A percentile compares a stretch with the other conserved stretches of the same genome.
Conservation (phyloP, 2,797 vertebrate species). For the Alouatta caraya region DNA sequence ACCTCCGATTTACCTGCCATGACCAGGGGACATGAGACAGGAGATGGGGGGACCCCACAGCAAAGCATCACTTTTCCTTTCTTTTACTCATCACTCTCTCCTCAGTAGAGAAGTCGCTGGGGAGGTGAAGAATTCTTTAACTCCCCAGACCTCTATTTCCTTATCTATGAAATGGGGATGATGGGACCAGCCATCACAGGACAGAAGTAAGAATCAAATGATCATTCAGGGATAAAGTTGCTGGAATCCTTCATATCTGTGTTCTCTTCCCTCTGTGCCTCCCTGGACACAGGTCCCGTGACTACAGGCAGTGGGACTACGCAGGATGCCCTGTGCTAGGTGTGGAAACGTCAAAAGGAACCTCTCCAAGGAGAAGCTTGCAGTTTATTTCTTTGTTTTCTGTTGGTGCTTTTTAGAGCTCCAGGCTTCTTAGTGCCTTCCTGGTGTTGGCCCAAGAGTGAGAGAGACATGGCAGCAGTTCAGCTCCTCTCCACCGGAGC, state of each 20-base stretch:
- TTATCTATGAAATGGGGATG: not conserved
- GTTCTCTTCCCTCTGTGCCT: not conserved
- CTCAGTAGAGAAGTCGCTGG: not conserved
- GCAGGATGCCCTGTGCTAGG: not conserved
- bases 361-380: not conserved
- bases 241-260: accelerated
- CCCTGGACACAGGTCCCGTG: accelerated
- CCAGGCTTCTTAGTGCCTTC: not conserved
- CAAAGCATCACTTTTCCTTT: accelerated
- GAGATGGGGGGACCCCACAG: not conserved
- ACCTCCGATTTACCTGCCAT: not conserved
- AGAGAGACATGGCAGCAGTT: not conserved
- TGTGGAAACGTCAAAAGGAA: accelerated
- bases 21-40: not conserved
- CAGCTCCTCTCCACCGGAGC: not conserved
- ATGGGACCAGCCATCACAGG: no score
- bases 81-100: accelerated
- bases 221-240: not conserved
- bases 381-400: accelerated
- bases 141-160: not conserved
- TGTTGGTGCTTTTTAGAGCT: accelerated
- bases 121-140: no score
- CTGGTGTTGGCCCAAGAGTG: not conserved
- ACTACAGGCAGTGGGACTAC: not conserved
- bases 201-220: not conserved